Evolutionary conservation across 2,888 invertebrate species (phyloP), one percentile per base, ranked within the genome.

Genomic region (Ichneumon xanthorius): DNA sequence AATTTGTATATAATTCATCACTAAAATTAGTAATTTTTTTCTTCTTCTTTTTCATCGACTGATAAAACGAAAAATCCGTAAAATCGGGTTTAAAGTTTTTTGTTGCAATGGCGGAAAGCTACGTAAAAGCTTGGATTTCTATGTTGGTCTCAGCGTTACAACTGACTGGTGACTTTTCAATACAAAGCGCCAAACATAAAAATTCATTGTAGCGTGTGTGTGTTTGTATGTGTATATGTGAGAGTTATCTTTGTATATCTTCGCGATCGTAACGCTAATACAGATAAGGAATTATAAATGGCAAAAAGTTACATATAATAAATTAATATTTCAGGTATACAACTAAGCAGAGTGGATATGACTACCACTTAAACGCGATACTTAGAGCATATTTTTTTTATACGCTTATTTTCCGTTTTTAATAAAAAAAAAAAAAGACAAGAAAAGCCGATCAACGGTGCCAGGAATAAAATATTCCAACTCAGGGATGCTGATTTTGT

Each of bases 1-100:
- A 85, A 76, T 86, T 86, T 89, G 88, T 88, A 87, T 88, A 89
- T 87, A 87, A 87, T 88, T 83, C 82, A 88, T 88, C 77, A 81
- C 81, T 86, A 83, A 87, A 86, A 76, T 80, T 85, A 85, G 75
- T 58, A 76, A n/a, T n/a, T 67, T 82, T 81, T 50, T 37, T 14
- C 58, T 26, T 50, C 65, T 71, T 70, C 40, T 33, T 81, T 86
- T 75, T 84, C 75, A 75, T 87, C 82, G 82, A 76, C 85, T 80
- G 68, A 67, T 50, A 73, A 73, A 70, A 77, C 16, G 81, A 78
- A 30, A 40, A 40, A 67, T 67, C 61, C 14, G 26, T 48, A 22
- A 26, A 19, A 58, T 26, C n/a, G 26, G 67, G 45, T 70, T 63
- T 50, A 53, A 77, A 72, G 55, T 68, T 33, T 33, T 71, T 26